Base-by-base conservation (phyloP, 1,140 invertebrate genomes). In the Drosophila hydei region DNA sequence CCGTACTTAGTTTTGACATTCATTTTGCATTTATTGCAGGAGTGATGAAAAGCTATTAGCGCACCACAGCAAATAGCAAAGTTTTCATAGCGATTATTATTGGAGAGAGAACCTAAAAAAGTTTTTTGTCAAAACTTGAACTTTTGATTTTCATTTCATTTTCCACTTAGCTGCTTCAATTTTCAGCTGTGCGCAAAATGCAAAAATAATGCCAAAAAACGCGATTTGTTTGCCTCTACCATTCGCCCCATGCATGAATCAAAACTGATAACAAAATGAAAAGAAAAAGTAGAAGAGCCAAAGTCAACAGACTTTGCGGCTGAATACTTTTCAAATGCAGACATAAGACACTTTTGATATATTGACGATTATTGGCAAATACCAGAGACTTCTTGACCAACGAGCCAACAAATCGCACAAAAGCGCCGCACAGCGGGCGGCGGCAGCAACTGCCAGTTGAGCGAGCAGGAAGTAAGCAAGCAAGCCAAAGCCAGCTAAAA, bases 301-400 rank as follows among this genome's bases (percentile, higher is more conserved):
- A 42, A 56, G 12, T 23, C 36, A 16, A 45, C 9, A 54, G 51
- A 61, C 30, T 67, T 30, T 68, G 55, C 33, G 33, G 58, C 58
- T 60, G 62, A 79, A 71, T 72, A 64, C 48, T 70, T 80, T 74
- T 85, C 69, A 85, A 71, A 68, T 42, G 48, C 81, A 85, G 80
- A 80, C 60, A 55, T 33, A 19, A 65, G 59, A 62, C 62, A 71
- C 61, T 88, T 88, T 76, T 83, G 83, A 89, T 87, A 83, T 88
- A 87, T 87, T 88, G 75, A 87, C 50, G 71, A 78, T 70, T 88
- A 87, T 87, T 88, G 81, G 83, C 79, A 76, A 81, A 88, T 54
- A 30, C 51, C 59, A 50, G 55, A 38, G 69, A 67, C 54, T 59
- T 52, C 47, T 60, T 79, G 77, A 80, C 81, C 81, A 67, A 30